Conservation (phyloP, 1,140 invertebrate species). For the Sweltsa coloradensis region DNA sequence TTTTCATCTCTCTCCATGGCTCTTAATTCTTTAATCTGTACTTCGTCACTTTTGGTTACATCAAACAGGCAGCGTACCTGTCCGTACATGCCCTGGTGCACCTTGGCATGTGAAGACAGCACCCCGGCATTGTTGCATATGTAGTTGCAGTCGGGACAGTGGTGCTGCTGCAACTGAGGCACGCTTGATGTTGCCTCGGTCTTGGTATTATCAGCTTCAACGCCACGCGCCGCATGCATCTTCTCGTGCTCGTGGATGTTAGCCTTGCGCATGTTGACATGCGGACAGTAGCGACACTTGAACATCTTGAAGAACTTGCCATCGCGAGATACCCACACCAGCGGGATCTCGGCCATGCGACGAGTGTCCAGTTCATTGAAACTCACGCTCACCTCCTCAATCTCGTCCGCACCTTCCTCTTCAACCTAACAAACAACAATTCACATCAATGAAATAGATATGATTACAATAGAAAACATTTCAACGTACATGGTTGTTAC, state of each 20-base stretch:
- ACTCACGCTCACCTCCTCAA: constrained; percentile 21
- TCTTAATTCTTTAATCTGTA: constrained; percentile 48
- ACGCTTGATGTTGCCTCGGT: neutral
- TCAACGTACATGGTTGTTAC: too few species aligned
- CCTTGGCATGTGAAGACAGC: constrained; percentile 63
- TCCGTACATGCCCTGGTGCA: constrained; percentile 56
- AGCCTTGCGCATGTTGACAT: constrained; percentile 61
- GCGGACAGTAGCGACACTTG: constrained; percentile 73
- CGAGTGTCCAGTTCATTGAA: constrained; percentile 28
- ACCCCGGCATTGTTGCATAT: constrained; percentile 61
- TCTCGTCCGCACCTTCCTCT: constrained; percentile 24
- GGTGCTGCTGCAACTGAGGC: constrained; percentile 21
- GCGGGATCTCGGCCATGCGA: constrained; percentile 37
- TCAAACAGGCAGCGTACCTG: constrained; percentile 58
- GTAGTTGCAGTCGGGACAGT: constrained; percentile 70
- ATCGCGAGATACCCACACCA: constrained; percentile 57
- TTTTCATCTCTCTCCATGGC: constrained; percentile 2
- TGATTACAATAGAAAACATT: too few species aligned
- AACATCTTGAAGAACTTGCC: constrained; percentile 70
- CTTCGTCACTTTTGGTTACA: constrained; percentile 42
- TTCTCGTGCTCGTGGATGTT: constrained; percentile 78
- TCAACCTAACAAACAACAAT: too few species aligned
- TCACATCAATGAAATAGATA: too few species aligned
- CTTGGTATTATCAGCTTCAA: neutral
- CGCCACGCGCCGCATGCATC: constrained; percentile 51